Evolutionary conservation across 2,888 invertebrate species (phyloP).

Genomic region (Temnothorax ravouxi): DNA sequence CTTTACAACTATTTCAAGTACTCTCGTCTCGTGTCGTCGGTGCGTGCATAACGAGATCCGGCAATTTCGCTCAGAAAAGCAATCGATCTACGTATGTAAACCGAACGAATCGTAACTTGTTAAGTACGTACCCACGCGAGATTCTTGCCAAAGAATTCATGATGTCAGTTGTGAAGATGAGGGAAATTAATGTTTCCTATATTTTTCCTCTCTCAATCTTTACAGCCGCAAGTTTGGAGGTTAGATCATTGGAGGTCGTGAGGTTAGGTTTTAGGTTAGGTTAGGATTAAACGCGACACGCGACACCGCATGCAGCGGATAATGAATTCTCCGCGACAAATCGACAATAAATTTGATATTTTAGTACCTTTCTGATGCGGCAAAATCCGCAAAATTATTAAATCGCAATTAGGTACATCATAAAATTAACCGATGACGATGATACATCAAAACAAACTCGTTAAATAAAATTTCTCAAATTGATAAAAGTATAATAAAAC

Average conservation of each 20-base stretch:
- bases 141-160: conserved; percentile 51
- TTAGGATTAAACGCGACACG: neutral
- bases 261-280: neutral
- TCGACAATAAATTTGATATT: neutral
- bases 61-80: neutral
- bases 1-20: neutral
- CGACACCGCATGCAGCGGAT: neutral
- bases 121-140: conserved; percentile 49
- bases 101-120: neutral
- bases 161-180: neutral
- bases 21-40: neutral
- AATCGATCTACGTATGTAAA: conserved; percentile 1
- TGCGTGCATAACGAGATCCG: neutral
- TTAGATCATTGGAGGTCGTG: neutral
- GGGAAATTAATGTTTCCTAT: neutral
- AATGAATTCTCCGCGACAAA: neutral
- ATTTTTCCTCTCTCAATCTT: neutral
- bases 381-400: neutral
- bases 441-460: neutral
- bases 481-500: neutral
- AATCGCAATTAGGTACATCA: neutral
- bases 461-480: neutral
- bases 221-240: conserved; percentile 3
- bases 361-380: neutral
- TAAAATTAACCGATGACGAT: neutral